Percentiles rank a stretch among this genome's conserved stretches.
phyloP scores from a whole-genome alignment of 2,888 invertebrate species.

The Ormyrus labotus region DNA sequence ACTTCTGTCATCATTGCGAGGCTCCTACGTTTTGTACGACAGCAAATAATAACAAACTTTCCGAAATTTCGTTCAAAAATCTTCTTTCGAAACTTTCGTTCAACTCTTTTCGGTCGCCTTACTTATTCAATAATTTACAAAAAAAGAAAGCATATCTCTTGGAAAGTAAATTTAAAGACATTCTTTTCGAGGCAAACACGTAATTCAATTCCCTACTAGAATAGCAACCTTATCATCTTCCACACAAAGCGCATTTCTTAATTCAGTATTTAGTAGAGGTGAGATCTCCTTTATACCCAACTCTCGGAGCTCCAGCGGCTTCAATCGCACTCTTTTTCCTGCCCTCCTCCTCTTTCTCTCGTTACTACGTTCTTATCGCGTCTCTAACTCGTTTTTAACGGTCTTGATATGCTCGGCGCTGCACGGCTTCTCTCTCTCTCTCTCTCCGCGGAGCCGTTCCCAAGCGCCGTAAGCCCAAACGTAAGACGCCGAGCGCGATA shows the following conservation, averaged over 20 bases:
- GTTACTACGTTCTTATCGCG: constrained; percentile 51
- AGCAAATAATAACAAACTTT: no score
- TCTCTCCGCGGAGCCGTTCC: constrained; percentile 20
- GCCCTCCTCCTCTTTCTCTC: constrained; percentile 10
- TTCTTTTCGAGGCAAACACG: no score
- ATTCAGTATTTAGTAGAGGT: constrained; percentile 14
- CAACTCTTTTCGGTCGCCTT: no score
- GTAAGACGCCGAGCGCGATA: constrained; percentile 12
- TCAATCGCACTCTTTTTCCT: not conserved
- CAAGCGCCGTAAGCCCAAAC: constrained; percentile 22
- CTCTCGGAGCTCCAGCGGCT: not conserved
- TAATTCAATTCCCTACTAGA: no score
- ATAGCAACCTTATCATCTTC: no score
- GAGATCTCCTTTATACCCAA: not conserved
- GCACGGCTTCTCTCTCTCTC: constrained; percentile 1
- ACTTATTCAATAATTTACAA: no score
- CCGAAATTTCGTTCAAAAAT: no score
- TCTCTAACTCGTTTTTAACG: constrained; percentile 51
- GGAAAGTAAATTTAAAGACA: no score
- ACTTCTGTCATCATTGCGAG: no score
- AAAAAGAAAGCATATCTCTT: no score
- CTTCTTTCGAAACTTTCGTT: no score
- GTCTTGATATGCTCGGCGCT: constrained; percentile 33
- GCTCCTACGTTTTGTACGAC: no score
- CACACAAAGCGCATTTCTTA: not conserved